Base-by-base conservation (phyloP, 2,113 vertebrate genomes). In the Gallinago undulata region DNA sequence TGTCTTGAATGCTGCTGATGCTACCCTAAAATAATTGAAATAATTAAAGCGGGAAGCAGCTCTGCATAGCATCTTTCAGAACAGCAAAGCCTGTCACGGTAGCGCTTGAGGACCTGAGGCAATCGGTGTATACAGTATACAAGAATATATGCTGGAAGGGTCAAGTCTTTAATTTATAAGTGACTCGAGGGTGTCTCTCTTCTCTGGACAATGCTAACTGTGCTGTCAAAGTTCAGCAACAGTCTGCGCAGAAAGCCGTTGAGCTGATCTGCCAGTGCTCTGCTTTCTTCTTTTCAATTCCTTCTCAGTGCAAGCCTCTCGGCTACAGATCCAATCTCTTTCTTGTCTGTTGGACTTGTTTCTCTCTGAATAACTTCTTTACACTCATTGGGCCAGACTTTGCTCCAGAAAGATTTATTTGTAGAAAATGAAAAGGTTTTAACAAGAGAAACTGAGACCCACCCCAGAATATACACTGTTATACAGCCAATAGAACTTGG, bases 111-210 rank as follows among this genome's bases (percentile, higher is more conserved):
- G 47, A 87, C 33, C 51, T 72, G 10, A 78, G 66, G 67, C 50
- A 53, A 47, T 24, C 0, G 2, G 33, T 56, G 25, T 48, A 60
- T 28, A 60, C 5, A n/a, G 24, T 43, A 66, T 31, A 84, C 16
- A 73, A 63, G 91, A 89, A 89, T 57, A 68, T 63, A n/a, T 18
- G 43, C 43, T 87, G 80, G 77, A 95, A 87, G 67, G 60, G 70
- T 93, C 89, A 92, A 91, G 62, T 79, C 77, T 93, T 96, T 92
- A 95, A 96, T 96, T 97, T 89, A 57, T 87, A 91, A 95, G 77
- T 57, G 84, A 78, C 90, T 94, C 37, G 50, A 93, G 91, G 87
- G 73, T 89, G 57, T 92, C 66, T 78, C 66, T 92, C 64, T 92
- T 92, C 62, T 90, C 66, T 73, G 77, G 77, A 87, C 35, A 73